Base-by-base conservation (phyloP, 2,113 vertebrate genomes). In the Thymallus thymallus region DNA sequence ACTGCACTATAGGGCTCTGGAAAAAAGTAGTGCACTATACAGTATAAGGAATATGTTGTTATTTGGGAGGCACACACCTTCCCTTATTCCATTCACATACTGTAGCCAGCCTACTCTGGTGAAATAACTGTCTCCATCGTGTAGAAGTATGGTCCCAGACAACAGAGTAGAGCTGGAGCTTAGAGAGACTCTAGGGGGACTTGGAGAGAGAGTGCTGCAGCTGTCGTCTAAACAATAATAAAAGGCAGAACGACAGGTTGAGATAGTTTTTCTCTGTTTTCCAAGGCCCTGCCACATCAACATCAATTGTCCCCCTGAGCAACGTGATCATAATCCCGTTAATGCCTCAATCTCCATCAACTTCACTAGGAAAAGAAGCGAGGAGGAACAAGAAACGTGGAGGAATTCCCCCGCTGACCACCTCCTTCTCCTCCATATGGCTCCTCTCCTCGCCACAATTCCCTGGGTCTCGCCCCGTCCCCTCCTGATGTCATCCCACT, bases 331-430 rank as follows among this genome's bases (percentile, higher is more conserved):
- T 91, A 77, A 91, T 84, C 68, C 65, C 81, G 84, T 82, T 89
- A 92, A 91, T 86, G 85, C 81, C 81, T 90, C 80, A 85, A 90
- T 87, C 85, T 89, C 78, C 82, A 86, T 90, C 85, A 86, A 65
- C 80, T 87, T 86, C 78, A 78, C 16, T 78, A 72, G 76, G 62
- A 70, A 74, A 85, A 73, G 69, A 73, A 62, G 16, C 66, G 68
- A 29, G 58, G 48, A 35, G 35, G 41, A 68, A 30, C 48, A 64
- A 68, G 35, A 71, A 30, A 68, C 16, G 0, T 10, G 24, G 30
- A 58, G n/a, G 23, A 12, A 29, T 26, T 64, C 62, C 62, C 62
- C 62, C 12, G 62, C 10, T 3, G 23, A 13, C 24, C 62, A 69
- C n/a, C 35, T 13, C 23, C 29, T 13, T 32, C 69, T 68, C 56